phyloP scores from a whole-genome alignment of 2,113 vertebrate genomes.

The Rana temporaria region DNA sequence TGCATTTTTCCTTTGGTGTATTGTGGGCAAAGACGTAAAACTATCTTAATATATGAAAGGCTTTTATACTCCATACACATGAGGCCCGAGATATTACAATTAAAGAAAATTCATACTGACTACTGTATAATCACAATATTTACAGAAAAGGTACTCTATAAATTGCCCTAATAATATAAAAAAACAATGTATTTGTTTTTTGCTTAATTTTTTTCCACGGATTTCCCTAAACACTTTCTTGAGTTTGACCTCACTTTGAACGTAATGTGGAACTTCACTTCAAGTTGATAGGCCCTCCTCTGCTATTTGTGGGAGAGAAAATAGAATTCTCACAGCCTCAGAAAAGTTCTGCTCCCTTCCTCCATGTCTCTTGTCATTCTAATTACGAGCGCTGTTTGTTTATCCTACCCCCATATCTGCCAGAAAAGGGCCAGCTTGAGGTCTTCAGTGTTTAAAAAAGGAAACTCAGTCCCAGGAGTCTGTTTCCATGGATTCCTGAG shows the following conservation, averaged over 20 bases:
- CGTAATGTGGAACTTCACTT: background rate
- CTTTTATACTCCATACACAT: too few relatives aligned
- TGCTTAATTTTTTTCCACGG: too few relatives aligned
- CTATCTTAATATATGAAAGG: too few relatives aligned
- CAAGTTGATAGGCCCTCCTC: background rate
- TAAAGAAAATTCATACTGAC: too few relatives aligned
- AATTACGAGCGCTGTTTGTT: slow-evolving; percentile 50
- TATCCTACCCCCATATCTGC: slow-evolving; percentile 45
- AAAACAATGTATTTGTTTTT: too few relatives aligned
- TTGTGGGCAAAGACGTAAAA: too few relatives aligned
- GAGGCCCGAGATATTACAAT: too few relatives aligned
- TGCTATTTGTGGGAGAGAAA: slow-evolving; percentile 9
- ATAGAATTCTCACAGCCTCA: slow-evolving; percentile 45
- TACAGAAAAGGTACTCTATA: too few relatives aligned
- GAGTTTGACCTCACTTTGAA: background rate
- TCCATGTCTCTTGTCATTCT: slow-evolving; percentile 47
- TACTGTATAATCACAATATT: too few relatives aligned
- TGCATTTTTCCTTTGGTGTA: too few relatives aligned
- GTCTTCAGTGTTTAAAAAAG: slow-evolving; percentile 52
- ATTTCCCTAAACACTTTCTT: too few relatives aligned
- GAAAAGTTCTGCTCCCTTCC: slow-evolving; percentile 14
- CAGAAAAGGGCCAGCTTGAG: slow-evolving; percentile 51
- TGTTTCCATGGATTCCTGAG: slow-evolving; percentile 36
- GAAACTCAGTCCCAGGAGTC: slow-evolving; percentile 10
- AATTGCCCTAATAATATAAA: too few relatives aligned